Percentiles rank a stretch among this genome's conserved stretches.
phyloP scores from a whole-genome alignment of 2,888 invertebrate species.

The Tetanocera ferruginea region DNA sequence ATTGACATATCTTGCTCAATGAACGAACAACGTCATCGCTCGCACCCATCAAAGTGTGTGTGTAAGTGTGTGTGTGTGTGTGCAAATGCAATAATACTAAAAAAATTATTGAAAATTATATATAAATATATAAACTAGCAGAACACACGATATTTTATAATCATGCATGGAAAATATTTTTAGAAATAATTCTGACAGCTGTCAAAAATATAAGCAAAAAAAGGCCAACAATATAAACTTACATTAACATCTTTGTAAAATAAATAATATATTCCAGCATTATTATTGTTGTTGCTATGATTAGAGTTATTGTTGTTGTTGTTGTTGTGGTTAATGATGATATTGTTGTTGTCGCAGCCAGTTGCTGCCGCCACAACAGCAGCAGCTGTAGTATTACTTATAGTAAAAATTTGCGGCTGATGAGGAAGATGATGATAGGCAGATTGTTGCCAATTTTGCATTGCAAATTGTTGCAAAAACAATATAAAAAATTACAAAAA shows the following conservation, averaged over 20 bases:
- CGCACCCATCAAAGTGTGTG: not conserved
- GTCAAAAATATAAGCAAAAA: not conserved
- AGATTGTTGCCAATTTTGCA: conserved; percentile 66
- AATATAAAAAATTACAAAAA: too few relatives aligned
- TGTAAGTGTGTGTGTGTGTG: not conserved
- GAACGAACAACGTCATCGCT: not conserved
- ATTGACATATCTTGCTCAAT: conserved; percentile 10
- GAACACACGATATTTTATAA: not conserved
- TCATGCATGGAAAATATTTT: not conserved
- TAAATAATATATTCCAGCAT: conserved; percentile 65
- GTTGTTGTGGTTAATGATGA: conserved; percentile 30
- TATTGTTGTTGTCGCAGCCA: conserved; percentile 49
- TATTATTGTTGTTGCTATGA: conserved; percentile 45
- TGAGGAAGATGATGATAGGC: conserved; percentile 45
- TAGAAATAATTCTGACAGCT: conserved; percentile 27
- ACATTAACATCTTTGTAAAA: conserved; percentile 68
- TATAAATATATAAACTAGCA: too few relatives aligned
- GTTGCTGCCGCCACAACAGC: conserved; percentile 44
- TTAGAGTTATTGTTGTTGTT: conserved; percentile 37
- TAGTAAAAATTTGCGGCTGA: conserved; percentile 38
- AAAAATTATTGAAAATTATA: not conserved
- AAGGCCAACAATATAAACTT: conserved; percentile 50
- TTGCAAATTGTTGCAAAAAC: conserved; percentile 51
- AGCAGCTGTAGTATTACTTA: conserved; percentile 54
- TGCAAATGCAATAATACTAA: not conserved